phyloP scores from a whole-genome alignment of 2,797 vertebrate species.

The Fistularia tabacaria region DNA sequence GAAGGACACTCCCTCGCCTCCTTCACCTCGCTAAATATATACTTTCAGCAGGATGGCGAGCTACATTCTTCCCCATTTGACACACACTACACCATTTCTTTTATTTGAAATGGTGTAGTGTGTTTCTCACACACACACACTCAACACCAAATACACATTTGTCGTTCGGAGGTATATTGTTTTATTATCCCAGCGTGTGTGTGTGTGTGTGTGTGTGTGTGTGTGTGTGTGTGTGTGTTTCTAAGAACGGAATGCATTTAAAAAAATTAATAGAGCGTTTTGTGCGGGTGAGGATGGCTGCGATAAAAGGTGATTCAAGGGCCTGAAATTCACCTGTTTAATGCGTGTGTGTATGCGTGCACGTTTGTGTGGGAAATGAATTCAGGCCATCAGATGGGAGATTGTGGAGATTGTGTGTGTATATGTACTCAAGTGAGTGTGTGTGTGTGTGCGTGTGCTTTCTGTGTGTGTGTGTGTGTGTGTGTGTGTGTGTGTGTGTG shows the following conservation, averaged over 20 bases:
- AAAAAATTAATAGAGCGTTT: no score
- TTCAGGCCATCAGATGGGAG: conserved; percentile 22
- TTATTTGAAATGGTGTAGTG: no score
- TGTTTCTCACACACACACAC: no score
- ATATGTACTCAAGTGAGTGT: conserved; percentile 31
- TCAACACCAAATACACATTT: no score
- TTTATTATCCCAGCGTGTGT: no score
- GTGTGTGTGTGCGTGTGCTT: conserved; percentile 21
- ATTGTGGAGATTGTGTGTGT: conserved; percentile 31
- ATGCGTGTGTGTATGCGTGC: no score
- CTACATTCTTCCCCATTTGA: neutral
- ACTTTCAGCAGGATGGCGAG: neutral
- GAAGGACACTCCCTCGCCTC: conserved; percentile 57
- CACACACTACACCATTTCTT: no score
- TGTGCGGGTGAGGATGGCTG: neutral
- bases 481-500: conserved; percentile 30
- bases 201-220: no score
- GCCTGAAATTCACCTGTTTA: neutral
- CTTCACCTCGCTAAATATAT: conserved; percentile 15
- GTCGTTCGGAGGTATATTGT: no score
- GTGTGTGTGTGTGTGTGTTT: no score
- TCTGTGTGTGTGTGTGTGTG: conserved; percentile 28
- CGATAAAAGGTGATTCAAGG: neutral
- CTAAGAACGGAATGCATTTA: no score
- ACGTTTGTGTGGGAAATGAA: conserved; percentile 26